phyloP scores from a whole-genome alignment of 2,888 invertebrate species.

The Ichneumoninae sp. region DNA sequence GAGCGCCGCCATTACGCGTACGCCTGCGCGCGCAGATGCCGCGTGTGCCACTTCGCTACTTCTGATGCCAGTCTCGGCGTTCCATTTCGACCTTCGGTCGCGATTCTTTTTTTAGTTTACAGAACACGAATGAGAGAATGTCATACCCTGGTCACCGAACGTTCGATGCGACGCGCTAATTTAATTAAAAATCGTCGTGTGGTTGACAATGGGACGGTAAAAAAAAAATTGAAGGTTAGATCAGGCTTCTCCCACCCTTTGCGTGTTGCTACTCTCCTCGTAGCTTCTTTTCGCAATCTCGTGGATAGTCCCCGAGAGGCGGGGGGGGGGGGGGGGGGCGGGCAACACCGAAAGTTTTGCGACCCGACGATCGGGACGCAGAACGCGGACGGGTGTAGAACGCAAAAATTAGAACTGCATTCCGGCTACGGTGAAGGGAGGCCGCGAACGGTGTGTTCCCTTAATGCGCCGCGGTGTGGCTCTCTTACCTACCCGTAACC shows the following conservation, averaged over 20 bases:
- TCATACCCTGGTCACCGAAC: conserved; percentile 29
- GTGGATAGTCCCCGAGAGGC: conserved; percentile 35
- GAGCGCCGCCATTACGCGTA: conserved; percentile 48
- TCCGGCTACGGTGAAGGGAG: conserved; percentile 62
- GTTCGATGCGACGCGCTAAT: conserved; percentile 46
- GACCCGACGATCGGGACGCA: conserved; percentile 46
- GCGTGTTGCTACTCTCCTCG: conserved; percentile 22
- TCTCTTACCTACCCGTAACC: conserved; percentile 20
- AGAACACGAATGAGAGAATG: conserved; percentile 41
- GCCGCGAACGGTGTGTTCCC: conserved; percentile 66
- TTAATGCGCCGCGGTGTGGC: conserved; percentile 66
- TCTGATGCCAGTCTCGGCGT: conserved; percentile 49
- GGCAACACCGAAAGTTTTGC: conserved; percentile 55
- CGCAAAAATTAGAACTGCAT: conserved; percentile 71
- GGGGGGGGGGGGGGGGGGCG: conserved; percentile 37
- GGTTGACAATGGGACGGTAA: conserved; percentile 16
- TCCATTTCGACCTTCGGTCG: conserved; percentile 47
- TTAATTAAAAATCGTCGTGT: conserved; percentile 54
- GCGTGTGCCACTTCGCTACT: conserved; percentile 37
- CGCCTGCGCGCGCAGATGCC: conserved; percentile 11
- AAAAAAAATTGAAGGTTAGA: conserved; percentile 59
- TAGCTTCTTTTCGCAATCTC: conserved; percentile 47
- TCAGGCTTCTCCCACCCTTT: conserved; percentile 6
- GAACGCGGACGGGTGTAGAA: conserved; percentile 46
- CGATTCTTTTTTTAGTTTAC: conserved; percentile 35